phyloP scores from a whole-genome alignment of 2,888 invertebrate species.

The Formica aserva region DNA sequence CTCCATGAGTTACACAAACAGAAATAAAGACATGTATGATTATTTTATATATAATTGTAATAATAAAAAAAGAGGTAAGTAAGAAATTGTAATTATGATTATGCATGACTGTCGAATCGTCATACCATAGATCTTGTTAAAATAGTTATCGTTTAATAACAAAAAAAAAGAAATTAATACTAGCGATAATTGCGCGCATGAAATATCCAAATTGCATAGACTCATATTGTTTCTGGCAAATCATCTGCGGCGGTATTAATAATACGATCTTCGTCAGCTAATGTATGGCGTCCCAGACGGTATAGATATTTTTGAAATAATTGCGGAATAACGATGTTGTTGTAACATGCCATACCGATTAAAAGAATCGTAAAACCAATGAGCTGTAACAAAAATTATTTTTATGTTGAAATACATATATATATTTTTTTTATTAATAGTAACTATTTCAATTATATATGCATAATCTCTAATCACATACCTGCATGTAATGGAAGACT shows the following conservation, averaged over 20 bases:
- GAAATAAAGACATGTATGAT: not conserved
- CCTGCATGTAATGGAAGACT: slow-evolving; percentile 91
- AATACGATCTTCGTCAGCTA: slow-evolving; percentile 79
- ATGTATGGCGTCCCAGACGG: slow-evolving; percentile 76
- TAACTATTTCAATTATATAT: not conserved
- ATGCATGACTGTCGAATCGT: not conserved
- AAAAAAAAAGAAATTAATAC: not conserved
- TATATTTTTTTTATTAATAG: not conserved
- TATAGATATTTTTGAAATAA: slow-evolving; percentile 76
- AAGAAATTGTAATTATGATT: not conserved
- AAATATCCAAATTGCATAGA: slow-evolving; percentile 11
- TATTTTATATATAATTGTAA: not conserved
- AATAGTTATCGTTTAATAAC: not conserved
- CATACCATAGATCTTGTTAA: not conserved
- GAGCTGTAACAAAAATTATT: slow-evolving; percentile 85
- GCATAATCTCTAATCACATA: slow-evolving; percentile 76
- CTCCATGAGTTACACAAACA: not conserved
- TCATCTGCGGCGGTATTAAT: slow-evolving; percentile 82
- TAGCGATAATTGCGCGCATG: not conserved
- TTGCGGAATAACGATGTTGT: slow-evolving; percentile 87
- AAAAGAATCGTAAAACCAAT: slow-evolving; percentile 93
- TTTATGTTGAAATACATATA: not conserved
- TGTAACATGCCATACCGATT: slow-evolving; percentile 94
- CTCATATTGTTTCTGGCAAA: slow-evolving; percentile 70
- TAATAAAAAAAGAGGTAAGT: not conserved